Evolutionary conservation across 2,113 vertebrate species (phyloP), one percentile per base, ranked within the genome.

Genomic region (Sclerurus mexicanus): DNA sequence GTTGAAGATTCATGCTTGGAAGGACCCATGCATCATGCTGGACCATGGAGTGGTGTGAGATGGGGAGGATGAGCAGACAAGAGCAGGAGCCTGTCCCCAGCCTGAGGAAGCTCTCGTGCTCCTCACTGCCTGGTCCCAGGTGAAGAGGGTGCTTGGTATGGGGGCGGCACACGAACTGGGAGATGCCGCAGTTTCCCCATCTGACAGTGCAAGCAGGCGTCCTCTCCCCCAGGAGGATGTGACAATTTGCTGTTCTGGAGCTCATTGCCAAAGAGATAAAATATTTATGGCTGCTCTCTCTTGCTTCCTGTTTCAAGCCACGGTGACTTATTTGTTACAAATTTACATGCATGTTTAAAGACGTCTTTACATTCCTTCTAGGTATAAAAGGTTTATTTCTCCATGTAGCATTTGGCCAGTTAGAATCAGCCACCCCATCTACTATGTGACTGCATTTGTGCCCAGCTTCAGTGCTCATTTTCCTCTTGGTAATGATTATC

Each of bases 401-500:
- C 62, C 40, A 3, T 5, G 77, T 28, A 84, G 42, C 4, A 0
- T 74, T 92, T 86, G 94, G 88, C 78, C 85, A 85, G 78, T 35
- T 55, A 62, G 87, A 83, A 73, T 60, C 87, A 80, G 63, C 84
- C 52, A 24, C 40, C 78, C 76, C 64, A 66, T 90, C 90, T 33
- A 79, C 73, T 87, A 16, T 44, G 76, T 78, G 90, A 40, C 83
- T 72, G 73, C 7, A 0, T 93, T 90, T 95, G 92, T 94, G 80
- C 80, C 77, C 0, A 0, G 73, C 89, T 73, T 56, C 91, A 80
- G 91, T 9, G 63, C 89, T 94, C 91, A 12, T 93, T 95, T 94
- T 94, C 89, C 84, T 95, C 95, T 90, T 42, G 62, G 86, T 96
- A 96, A 94, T 84, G 93, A 96, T 96, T 87, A 96, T 95, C 96